Evolutionary conservation across 2,113 vertebrate species (phyloP).

Genomic region (Dipodomys spectabilis): DNA sequence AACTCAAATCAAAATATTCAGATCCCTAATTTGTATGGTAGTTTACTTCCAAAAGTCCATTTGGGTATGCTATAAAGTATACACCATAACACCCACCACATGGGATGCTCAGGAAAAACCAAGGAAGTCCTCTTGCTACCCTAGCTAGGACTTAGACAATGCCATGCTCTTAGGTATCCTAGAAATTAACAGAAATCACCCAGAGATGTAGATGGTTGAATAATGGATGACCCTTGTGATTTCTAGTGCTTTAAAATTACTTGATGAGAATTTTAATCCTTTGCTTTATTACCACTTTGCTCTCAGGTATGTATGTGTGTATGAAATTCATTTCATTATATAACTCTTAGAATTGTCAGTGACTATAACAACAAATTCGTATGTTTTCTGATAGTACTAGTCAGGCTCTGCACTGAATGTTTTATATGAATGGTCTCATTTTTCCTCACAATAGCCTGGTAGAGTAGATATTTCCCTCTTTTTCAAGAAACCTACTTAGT

Average conservation of each 20-base stretch:
- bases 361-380: neutral
- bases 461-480: neutral
- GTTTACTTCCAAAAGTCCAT: neutral
- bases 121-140: neutral
- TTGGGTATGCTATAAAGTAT: neutral
- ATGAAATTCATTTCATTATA: constrained; percentile 3
- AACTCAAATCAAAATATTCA: neutral
- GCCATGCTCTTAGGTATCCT: neutral
- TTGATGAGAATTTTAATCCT: neutral
- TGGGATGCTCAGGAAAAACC: neutral
- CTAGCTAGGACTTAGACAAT: neutral
- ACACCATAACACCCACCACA: neutral
- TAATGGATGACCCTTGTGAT: neutral
- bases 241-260: neutral
- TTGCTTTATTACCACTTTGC: too few species aligned
- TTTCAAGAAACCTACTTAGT: neutral
- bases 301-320: neutral
- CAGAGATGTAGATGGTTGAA: neutral
- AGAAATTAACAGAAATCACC: neutral
- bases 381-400: neutral
- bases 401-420: neutral
- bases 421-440: neutral
- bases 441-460: neutral
- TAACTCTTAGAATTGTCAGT: neutral
- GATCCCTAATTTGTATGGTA: neutral